These are phyloP conservation scores for Hystrix brachyura DNA, from an alignment of 2,113 vertebrate species.

Conservation along the genomic window DNA sequence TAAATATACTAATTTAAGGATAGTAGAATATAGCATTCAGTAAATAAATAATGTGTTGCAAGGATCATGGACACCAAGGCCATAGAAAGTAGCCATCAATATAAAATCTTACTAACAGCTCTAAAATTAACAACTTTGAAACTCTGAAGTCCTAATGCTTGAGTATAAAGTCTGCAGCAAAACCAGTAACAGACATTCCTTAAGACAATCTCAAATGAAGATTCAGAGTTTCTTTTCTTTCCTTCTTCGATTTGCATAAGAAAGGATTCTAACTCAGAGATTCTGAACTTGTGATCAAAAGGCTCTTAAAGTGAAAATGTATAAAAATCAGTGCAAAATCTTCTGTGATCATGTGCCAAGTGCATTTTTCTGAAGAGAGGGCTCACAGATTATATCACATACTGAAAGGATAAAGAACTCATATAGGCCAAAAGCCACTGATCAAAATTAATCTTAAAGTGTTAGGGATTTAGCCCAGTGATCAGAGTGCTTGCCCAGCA, in stretches of 20 bases:
- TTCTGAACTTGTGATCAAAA: neutral
- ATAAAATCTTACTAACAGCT: slow-evolving; percentile 11
- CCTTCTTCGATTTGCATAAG: neutral
- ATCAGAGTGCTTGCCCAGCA: too few species aligned
- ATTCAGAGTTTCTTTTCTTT: slow-evolving; percentile 20
- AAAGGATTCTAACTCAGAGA: neutral
- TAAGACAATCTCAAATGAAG: slow-evolving; percentile 4
- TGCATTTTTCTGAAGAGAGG: neutral
- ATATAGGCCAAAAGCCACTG: neutral
- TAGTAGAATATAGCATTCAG: neutral
- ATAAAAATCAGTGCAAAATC: slow-evolving; percentile 21
- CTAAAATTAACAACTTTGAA: slow-evolving; percentile 32
- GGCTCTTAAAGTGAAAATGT: neutral
- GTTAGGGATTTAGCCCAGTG: too few species aligned
- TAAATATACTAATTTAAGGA: slow-evolving; percentile 47
- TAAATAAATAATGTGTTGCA: slow-evolving; percentile 28
- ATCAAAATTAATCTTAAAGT: slow-evolving; percentile 45
- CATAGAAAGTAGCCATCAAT: neutral
- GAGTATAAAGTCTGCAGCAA: neutral
- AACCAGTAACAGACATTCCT: neutral
- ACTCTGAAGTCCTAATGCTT: neutral
- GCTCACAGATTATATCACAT: neutral
- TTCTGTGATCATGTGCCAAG: neutral
- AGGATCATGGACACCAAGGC: slow-evolving; percentile 30
- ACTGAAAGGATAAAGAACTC: neutral